These are phyloP conservation scores for Rhagophthalmus giganteus DNA, from an alignment of 2,888 invertebrate genomes.

Conservation along the genomic window DNA sequence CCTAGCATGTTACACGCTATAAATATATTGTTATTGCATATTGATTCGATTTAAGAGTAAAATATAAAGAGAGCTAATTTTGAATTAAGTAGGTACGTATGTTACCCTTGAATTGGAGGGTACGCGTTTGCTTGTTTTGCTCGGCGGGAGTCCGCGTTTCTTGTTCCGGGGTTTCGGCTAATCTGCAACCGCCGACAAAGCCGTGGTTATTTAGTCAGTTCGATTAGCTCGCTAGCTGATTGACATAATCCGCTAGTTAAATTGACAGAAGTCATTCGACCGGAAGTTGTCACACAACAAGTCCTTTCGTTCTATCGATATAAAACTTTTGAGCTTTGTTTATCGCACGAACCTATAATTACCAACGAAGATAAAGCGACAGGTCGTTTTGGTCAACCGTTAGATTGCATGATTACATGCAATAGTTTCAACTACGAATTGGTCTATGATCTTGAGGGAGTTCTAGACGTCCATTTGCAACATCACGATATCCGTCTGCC, in stretches of 20 bases:
- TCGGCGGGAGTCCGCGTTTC: slow-evolving; percentile 37
- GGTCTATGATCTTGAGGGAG: slow-evolving; percentile 44
- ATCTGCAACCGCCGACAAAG: slow-evolving; percentile 44
- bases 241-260: slow-evolving; percentile 42
- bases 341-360: slow-evolving; percentile 20
- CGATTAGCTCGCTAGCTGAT: slow-evolving; percentile 40
- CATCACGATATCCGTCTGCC: slow-evolving; percentile 47
- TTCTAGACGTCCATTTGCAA: slow-evolving; percentile 45
- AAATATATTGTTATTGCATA: slow-evolving; percentile 45
- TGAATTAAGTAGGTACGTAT: slow-evolving; percentile 35
- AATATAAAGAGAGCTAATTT: slow-evolving; percentile 46
- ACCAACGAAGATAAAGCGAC: slow-evolving; percentile 33
- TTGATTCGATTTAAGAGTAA: slow-evolving; percentile 45
- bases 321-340: slow-evolving; percentile 21
- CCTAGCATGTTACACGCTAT: slow-evolving; percentile 17
- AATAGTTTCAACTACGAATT: slow-evolving; percentile 39
- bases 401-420: slow-evolving; percentile 43
- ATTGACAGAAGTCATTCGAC: slow-evolving; percentile 45
- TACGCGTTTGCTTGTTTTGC: slow-evolving; percentile 32
- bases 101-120: slow-evolving; percentile 1
- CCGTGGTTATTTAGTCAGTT: slow-evolving; percentile 38
- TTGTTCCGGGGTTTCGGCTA: slow-evolving; percentile 36
- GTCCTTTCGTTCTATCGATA: slow-evolving; percentile 18
- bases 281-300: slow-evolving; percentile 37
- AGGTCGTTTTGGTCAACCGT: slow-evolving; percentile 34